Evolutionary conservation across 1,140 invertebrate genomes (phyloP).

Genomic region (Rhyzopertha dominica): DNA sequence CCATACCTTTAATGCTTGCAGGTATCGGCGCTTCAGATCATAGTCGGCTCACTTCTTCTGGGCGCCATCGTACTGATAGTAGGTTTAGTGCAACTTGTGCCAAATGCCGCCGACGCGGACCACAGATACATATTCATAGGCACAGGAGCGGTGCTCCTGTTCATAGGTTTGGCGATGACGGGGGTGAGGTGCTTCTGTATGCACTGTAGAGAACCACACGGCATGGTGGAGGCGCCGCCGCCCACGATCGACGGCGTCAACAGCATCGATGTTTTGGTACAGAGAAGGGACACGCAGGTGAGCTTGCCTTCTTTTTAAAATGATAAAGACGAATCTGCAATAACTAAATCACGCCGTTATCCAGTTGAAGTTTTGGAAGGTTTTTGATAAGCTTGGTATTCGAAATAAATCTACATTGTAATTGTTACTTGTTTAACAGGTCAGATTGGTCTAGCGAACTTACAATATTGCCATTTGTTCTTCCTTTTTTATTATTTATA

Average conservation of each 20-base stretch:
- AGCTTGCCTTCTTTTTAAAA: slow-evolving; percentile 10
- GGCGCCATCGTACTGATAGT: slow-evolving; percentile 73
- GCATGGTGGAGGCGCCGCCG: slow-evolving; percentile 34
- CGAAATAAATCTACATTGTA: not conserved
- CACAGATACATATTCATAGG: slow-evolving; percentile 67
- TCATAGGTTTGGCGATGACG: slow-evolving; percentile 51
- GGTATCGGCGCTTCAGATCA: slow-evolving; percentile 68
- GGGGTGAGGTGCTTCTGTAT: slow-evolving; percentile 44
- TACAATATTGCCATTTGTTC: not conserved
- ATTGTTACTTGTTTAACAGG: slow-evolving; percentile 8
- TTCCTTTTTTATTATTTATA: not conserved
- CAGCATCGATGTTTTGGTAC: slow-evolving; percentile 43
- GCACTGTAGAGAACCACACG: slow-evolving; percentile 34
- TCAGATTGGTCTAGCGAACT: slow-evolving; percentile 3
- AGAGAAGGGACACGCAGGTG: slow-evolving; percentile 43
- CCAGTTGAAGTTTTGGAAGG: not conserved
- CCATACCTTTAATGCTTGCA: slow-evolving; percentile 36
- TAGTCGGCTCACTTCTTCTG: slow-evolving; percentile 67
- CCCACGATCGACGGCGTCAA: slow-evolving; percentile 38
- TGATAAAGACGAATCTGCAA: too few species aligned
- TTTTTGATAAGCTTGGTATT: slow-evolving; percentile 8
- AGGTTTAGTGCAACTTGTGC: slow-evolving; percentile 73
- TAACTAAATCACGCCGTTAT: too few species aligned
- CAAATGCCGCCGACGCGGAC: slow-evolving; percentile 70
- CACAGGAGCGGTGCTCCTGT: slow-evolving; percentile 56